These are phyloP conservation scores for Cheirogaleus major DNA, from an alignment of 2,797 vertebrate species.

Conservation along the genomic window DNA sequence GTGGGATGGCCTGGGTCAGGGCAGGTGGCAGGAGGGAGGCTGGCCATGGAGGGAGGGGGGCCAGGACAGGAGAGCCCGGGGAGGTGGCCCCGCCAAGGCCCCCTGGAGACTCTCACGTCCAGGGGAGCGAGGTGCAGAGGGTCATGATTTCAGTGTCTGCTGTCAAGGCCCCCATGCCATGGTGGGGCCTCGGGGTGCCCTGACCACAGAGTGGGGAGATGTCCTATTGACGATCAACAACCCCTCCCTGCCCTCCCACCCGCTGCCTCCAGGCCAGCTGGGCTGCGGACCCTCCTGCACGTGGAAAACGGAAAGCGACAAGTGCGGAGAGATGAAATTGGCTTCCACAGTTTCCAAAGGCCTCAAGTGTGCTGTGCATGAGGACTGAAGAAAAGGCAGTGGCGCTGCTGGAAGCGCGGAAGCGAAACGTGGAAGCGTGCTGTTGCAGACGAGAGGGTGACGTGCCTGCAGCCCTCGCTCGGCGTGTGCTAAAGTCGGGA, in stretches of 20 bases:
- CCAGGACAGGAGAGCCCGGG: neutral
- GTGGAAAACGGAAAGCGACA: neutral
- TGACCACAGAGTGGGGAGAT: neutral
- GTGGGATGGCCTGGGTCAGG: too few species aligned
- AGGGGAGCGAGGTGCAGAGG: neutral
- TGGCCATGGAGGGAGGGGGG: neutral
- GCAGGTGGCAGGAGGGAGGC: too few species aligned
- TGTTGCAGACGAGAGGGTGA: neutral
- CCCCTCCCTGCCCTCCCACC: too few species aligned
- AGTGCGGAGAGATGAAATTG: neutral
- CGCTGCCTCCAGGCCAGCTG: neutral
- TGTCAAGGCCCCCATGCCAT: neutral
- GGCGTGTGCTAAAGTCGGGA: too few species aligned
- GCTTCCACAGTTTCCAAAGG: neutral
- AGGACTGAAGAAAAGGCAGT: neutral
- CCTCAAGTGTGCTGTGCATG: rapidly evolving
- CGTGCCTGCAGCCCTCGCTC: rapidly evolving
- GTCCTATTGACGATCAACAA: rapidly evolving
- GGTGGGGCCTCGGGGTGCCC: neutral
- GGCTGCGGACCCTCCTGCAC: neutral
- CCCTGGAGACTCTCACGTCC: neutral
- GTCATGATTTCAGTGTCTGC: neutral
- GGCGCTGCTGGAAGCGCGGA: neutral
- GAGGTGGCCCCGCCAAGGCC: neutral
- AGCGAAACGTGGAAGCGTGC: neutral